Evolutionary conservation across 2,888 invertebrate species (phyloP).

Genomic region (Bombyx huttoni): DNA sequence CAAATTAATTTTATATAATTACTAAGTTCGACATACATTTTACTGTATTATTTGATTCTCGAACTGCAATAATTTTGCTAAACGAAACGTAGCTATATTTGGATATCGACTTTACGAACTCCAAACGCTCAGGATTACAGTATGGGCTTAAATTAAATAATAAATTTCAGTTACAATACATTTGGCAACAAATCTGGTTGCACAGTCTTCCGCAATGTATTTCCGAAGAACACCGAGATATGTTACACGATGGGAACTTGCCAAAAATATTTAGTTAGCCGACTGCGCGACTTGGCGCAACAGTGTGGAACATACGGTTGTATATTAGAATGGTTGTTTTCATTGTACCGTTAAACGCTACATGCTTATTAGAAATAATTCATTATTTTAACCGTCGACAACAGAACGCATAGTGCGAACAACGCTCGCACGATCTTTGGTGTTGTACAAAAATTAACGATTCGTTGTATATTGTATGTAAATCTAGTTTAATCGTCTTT

Average conservation of each 20-base stretch:
- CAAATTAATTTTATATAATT: slow-evolving; percentile 41
- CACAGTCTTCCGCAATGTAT: background rate
- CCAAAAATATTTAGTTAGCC: slow-evolving; percentile 11
- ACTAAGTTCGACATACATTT: background rate
- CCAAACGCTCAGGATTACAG: background rate
- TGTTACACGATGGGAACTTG: slow-evolving; percentile 11
- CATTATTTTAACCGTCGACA: slow-evolving; percentile 7
- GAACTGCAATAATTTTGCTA: too few species aligned
- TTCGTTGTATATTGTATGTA: slow-evolving; percentile 70
- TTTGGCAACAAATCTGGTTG: slow-evolving; percentile 4
- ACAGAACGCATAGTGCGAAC: slow-evolving; percentile 36
- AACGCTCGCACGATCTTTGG: slow-evolving; percentile 38
- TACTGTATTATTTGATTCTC: background rate
- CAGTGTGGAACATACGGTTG: slow-evolving; percentile 15
- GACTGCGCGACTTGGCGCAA: background rate
- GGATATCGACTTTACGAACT: too few species aligned
- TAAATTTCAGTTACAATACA: background rate
- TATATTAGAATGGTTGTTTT: slow-evolving; percentile 33
- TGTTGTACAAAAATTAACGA: slow-evolving; percentile 61
- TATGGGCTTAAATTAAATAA: slow-evolving; percentile 8
- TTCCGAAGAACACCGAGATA: background rate
- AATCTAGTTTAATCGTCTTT: slow-evolving; percentile 68
- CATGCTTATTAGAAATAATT: slow-evolving; percentile 31
- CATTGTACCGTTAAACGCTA: slow-evolving; percentile 59
- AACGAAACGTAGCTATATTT: too few species aligned